A percentile compares a stretch with the other conserved stretches of the same genome.
These are phyloP conservation scores for Lasioglossum pauxillum DNA, from an alignment of 2,888 invertebrate species.

Conservation along the genomic window DNA sequence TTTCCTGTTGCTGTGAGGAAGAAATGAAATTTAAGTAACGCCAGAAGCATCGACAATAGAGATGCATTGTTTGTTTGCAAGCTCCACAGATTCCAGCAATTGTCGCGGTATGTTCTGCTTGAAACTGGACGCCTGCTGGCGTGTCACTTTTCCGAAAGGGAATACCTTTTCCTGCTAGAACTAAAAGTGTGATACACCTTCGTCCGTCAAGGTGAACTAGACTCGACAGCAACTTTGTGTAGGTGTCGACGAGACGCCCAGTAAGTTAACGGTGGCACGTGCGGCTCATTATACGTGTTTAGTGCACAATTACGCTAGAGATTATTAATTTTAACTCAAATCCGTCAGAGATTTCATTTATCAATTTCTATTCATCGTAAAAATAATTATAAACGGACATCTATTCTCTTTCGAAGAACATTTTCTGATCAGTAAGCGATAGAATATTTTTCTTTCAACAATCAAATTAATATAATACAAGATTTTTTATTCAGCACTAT, in stretches of 20 bases:
- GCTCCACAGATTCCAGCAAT: conserved; percentile 18
- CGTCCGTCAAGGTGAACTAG: conserved; percentile 80
- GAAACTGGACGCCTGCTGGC: conserved; percentile 57
- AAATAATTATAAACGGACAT: not conserved
- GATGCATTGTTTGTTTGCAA: not conserved
- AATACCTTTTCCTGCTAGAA: conserved; percentile 67
- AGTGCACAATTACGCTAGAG: not conserved
- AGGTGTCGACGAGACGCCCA: conserved; percentile 75
- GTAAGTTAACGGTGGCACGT: conserved; percentile 68
- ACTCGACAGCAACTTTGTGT: conserved; percentile 72
- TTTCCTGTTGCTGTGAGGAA: not conserved
- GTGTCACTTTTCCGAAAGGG: conserved; percentile 72
- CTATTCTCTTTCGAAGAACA: not conserved
- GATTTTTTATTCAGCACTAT: too few relatives aligned
- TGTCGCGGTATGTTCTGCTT: conserved; percentile 28
- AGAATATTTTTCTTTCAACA: not conserved
- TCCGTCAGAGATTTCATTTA: not conserved
- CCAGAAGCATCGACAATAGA: not conserved
- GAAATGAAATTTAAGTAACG: not conserved
- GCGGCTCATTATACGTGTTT: conserved; percentile 31
- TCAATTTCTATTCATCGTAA: not conserved
- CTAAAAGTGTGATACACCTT: conserved; percentile 70
- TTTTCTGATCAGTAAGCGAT: not conserved
- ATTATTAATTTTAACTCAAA: not conserved
- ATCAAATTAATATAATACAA: not conserved